Evolutionary conservation across 2,113 vertebrate species (phyloP), one percentile per base, ranked within the genome.

Genomic region (Reinhardtius hippoglossoides): DNA sequence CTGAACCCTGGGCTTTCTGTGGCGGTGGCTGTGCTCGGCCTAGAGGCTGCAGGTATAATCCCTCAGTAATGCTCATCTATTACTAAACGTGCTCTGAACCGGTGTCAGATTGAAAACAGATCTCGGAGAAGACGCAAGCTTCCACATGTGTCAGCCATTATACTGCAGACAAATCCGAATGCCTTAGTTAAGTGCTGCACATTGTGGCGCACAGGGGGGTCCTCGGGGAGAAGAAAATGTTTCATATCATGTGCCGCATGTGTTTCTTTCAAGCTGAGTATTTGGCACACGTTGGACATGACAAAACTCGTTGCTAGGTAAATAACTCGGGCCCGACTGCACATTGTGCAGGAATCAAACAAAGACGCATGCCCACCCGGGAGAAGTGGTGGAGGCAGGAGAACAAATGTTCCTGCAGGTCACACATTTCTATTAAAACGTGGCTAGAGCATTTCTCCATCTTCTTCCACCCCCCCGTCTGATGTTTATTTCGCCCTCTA

Each of bases 101-200:
- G 70, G 76, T 85, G 67, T 86, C 85, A 70, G 85, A 85, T 88
- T 86, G 84, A 89, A 91, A 93, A 82, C 81, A 90, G 87, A 88
- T 81, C 83, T 84, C 56, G 50, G 68, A 60, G 54, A 77, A 81
- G 46, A 50, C 46, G 76, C 73, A 63, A 76, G 76, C 84, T 80
- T 83, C 71, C 84, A 88, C 83, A 91, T 82, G 81, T 91, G 88
- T 89, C 80, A 89, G 82, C 88, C 80, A 90, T 92, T 91, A 42
- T 13, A 90, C 74, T 72, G 81, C 57, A 74, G 76, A 80, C 84
- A 86, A 67, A 63, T 84, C 74, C 76, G 79, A 85, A 87, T 85
- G 71, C 72, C 40, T 79, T 76, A 61, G 71, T 73, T 77, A 81
- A 87, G 76, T 71, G 78, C 65, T 74, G 77, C 75, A 50, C 46